phyloP scores from a whole-genome alignment of 1,140 invertebrate genomes.

The Coptotermes formosanus region DNA sequence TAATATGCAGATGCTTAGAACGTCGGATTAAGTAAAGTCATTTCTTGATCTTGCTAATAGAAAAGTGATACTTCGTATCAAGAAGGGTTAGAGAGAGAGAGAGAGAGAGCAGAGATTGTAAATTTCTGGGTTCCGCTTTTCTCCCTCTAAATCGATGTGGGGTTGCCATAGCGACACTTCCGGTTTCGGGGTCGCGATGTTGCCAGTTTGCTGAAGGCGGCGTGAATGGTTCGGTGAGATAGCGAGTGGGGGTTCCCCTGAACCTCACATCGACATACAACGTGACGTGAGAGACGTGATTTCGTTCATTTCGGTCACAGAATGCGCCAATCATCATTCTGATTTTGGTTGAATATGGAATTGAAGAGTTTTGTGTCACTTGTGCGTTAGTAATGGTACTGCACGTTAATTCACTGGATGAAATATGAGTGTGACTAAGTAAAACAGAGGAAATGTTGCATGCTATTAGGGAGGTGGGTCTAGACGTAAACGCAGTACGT shows the following conservation, averaged over 20 bases:
- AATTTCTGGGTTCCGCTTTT: constrained; percentile 36
- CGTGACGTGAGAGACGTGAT: background rate
- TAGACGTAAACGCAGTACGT: too few relatives aligned
- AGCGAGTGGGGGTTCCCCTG: constrained; percentile 16
- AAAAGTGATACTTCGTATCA: background rate
- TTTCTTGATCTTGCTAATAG: background rate
- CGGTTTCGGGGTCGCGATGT: constrained; percentile 30
- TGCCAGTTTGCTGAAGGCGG: constrained; percentile 20
- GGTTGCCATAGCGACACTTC: constrained; percentile 37
- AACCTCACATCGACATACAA: background rate
- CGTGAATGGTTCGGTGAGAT: background rate
- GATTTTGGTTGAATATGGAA: too few relatives aligned
- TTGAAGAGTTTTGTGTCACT: too few relatives aligned
- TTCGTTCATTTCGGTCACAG: background rate
- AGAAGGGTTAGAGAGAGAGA: background rate
- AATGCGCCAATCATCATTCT: background rate
- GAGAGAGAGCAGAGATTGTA: constrained; percentile 31
- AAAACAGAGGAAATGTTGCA: too few relatives aligned
- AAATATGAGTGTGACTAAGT: too few relatives aligned
- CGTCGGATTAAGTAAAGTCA: background rate
- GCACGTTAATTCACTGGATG: too few relatives aligned
- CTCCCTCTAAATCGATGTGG: constrained; percentile 35
- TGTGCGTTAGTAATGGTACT: too few relatives aligned
- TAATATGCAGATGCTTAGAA: background rate
- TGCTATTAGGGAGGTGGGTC: too few relatives aligned